These are phyloP conservation scores for Tragelaphus oryx DNA, from an alignment of 2,797 vertebrate species.

Conservation along the genomic window DNA sequence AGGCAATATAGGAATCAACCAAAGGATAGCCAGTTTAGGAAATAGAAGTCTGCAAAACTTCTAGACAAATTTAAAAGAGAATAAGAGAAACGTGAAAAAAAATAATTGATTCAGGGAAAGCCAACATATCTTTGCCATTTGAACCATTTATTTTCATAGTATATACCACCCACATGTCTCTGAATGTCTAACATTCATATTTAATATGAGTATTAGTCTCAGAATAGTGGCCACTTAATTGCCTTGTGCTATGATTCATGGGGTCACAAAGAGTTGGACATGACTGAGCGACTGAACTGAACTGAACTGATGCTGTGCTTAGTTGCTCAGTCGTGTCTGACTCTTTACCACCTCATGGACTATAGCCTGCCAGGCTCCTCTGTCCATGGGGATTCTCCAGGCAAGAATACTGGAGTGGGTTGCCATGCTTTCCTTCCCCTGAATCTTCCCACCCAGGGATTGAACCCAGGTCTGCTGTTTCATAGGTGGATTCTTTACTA, in stretches of 20 bases:
- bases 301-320: neutral
- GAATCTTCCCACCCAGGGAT: neutral
- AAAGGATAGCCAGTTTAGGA: neutral
- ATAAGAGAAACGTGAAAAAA: neutral
- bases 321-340: neutral
- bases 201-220: neutral
- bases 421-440: neutral
- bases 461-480: neutral
- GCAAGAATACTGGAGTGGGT: neutral
- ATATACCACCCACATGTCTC: neutral
- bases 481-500: neutral
- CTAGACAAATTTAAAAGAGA: neutral
- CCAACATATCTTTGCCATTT: neutral
- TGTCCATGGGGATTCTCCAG: neutral
- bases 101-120: neutral
- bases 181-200: neutral
- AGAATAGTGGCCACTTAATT: neutral
- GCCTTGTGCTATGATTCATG: neutral
- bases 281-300: neutral
- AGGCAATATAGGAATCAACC: neutral
- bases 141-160: neutral
- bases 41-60: neutral
- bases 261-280: neutral
- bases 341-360: neutral
- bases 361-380: neutral